These are phyloP conservation scores for Anoura caudifer DNA, from an alignment of 2,113 vertebrate genomes.

Conservation along the genomic window DNA sequence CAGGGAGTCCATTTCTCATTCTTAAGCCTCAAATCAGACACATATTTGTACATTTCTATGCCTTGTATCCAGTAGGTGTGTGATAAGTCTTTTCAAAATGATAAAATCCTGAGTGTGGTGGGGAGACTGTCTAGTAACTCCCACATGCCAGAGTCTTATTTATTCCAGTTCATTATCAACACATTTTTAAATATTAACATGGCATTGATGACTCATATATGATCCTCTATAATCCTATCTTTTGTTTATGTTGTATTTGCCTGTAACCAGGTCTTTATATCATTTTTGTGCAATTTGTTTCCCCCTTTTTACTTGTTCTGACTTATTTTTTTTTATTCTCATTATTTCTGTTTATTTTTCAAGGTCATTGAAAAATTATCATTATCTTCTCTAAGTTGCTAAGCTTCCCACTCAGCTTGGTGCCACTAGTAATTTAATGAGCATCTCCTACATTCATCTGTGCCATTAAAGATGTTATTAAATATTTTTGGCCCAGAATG, in stretches of 20 bases:
- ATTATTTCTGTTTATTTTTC: slow-evolving; percentile 60
- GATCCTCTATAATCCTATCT: slow-evolving; percentile 29
- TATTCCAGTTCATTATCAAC: slow-evolving; percentile 53
- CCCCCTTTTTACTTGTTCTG: background rate
- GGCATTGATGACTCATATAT: slow-evolving; percentile 30
- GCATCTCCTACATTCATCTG: slow-evolving; percentile 23
- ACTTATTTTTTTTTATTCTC: slow-evolving; percentile 43
- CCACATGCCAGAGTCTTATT: slow-evolving; percentile 28
- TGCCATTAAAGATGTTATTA: slow-evolving; percentile 35
- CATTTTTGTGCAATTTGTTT: background rate
- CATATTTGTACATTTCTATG: slow-evolving; percentile 35
- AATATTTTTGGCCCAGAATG: background rate
- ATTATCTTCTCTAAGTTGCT: slow-evolving; percentile 38
- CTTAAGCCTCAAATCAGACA: slow-evolving; percentile 56
- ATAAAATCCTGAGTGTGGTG: slow-evolving; percentile 36
- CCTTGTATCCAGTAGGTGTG: slow-evolving; percentile 44
- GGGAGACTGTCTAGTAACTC: slow-evolving; percentile 54
- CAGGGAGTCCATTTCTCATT: slow-evolving; percentile 52
- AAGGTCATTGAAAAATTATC: slow-evolving; percentile 37
- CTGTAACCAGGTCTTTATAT: slow-evolving; percentile 48
- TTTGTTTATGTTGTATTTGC: slow-evolving; percentile 48
- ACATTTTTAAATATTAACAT: slow-evolving; percentile 37
- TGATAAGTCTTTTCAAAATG: slow-evolving; percentile 64
- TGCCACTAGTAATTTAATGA: slow-evolving; percentile 36
- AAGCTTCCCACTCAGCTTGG: slow-evolving; percentile 15